Evolutionary conservation across 2,888 invertebrate genomes (phyloP).

Genomic region (Xylota sylvarum): DNA sequence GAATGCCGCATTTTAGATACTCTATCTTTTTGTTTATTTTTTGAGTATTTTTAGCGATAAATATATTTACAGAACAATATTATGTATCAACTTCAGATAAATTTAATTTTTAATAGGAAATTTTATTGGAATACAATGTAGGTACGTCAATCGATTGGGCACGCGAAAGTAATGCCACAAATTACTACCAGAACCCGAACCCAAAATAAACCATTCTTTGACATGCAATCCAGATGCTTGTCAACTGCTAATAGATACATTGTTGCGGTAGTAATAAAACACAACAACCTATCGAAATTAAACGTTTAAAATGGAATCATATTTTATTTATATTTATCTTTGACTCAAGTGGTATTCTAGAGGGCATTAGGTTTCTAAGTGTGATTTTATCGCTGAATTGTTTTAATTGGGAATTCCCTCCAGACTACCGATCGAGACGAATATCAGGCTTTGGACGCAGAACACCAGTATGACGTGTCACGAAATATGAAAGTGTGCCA

Average conservation of each 20-base stretch:
- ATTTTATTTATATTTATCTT: slow-evolving; percentile 13
- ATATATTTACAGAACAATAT: too few species aligned
- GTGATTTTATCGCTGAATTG: background rate
- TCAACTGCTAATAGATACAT: slow-evolving; percentile 16
- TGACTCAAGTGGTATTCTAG: background rate
- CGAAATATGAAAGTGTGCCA: too few species aligned
- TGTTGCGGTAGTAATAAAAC: slow-evolving; percentile 8
- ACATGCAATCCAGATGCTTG: slow-evolving; percentile 33
- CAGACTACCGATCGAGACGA: background rate
- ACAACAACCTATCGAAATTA: background rate
- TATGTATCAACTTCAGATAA: background rate
- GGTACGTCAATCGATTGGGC: slow-evolving; percentile 32
- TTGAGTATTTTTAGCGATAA: background rate
- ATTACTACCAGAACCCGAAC: slow-evolving; percentile 6
- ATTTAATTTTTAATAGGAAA: background rate
- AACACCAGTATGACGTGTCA: too few species aligned
- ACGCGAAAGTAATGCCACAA: slow-evolving; percentile 4
- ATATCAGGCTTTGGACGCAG: background rate
- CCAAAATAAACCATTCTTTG: slow-evolving; percentile 25
- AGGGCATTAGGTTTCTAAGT: background rate
- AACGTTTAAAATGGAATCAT: slow-evolving; percentile 23
- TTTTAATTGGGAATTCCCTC: slow-evolving; percentile 13
- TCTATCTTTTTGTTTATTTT: background rate
- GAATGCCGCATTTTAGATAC: background rate
- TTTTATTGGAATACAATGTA: background rate